Evolutionary conservation across 2,888 invertebrate species (phyloP).

Genomic region (Nomada fucata): DNA sequence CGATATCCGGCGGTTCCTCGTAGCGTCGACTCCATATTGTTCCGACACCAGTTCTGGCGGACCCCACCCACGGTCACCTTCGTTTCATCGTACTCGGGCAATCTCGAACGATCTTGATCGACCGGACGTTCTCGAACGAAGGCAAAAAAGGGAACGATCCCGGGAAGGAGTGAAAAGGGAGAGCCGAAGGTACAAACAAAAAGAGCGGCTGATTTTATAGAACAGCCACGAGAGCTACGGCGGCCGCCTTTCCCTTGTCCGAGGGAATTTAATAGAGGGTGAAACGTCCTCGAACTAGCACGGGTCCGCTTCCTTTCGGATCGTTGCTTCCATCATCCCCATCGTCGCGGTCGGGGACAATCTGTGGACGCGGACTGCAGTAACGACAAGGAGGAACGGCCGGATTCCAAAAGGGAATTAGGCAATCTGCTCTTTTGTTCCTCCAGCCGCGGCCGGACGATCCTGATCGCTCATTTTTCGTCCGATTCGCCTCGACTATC

Average conservation of each 20-base stretch:
- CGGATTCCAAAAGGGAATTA: slow-evolving; percentile 47
- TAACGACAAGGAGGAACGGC: slow-evolving; percentile 17
- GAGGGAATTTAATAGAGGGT: slow-evolving; percentile 84
- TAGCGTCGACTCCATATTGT: background rate
- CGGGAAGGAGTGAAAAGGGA: background rate
- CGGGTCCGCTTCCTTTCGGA: slow-evolving; percentile 69
- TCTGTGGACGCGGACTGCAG: slow-evolving; percentile 59
- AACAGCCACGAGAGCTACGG: slow-evolving; percentile 70
- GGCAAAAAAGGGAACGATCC: background rate
- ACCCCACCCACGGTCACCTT: background rate
- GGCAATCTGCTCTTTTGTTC: slow-evolving; percentile 39
- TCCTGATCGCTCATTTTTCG: slow-evolving; percentile 47
- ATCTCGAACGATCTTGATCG: slow-evolving; percentile 54
- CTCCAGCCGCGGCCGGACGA: slow-evolving; percentile 25
- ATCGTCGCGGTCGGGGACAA: slow-evolving; percentile 66
- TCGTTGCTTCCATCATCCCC: slow-evolving; percentile 63
- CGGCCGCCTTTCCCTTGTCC: slow-evolving; percentile 87
- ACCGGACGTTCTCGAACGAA: slow-evolving; percentile 47
- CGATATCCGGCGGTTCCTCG: background rate
- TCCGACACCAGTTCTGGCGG: background rate
- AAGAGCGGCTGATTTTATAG: slow-evolving; percentile 75
- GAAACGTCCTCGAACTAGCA: slow-evolving; percentile 79
- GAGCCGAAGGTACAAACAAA: slow-evolving; percentile 42
- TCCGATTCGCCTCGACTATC: slow-evolving; percentile 39
- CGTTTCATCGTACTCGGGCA: slow-evolving; percentile 12